Evolutionary conservation across 2,888 invertebrate species (phyloP).

Genomic region (Kryphioiulus occultus): DNA sequence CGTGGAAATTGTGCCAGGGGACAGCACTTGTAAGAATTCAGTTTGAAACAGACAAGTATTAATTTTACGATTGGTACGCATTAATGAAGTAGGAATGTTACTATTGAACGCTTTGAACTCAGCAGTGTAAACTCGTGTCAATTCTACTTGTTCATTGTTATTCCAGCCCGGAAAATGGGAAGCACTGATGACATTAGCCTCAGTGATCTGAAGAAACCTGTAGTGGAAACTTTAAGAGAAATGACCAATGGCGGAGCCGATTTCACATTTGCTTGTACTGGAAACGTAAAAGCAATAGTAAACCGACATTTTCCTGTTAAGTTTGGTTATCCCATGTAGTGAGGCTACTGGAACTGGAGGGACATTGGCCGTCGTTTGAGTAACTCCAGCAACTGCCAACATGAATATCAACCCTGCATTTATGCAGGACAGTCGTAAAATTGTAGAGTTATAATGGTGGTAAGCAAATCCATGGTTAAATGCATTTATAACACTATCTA

Average conservation of each 20-base stretch:
- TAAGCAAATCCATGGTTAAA: neutral
- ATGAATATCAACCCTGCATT: constrained; percentile 37
- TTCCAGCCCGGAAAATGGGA: constrained; percentile 46
- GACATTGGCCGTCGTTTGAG: constrained; percentile 49
- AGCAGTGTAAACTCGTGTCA: no score
- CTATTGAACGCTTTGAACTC: no score
- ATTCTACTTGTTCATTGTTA: no score
- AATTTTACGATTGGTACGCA: no score
- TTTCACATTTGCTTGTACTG: constrained; percentile 50
- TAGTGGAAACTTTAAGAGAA: constrained; percentile 17
- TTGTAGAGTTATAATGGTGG: constrained; percentile 47
- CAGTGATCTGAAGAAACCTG: constrained; percentile 27
- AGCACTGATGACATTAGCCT: constrained; percentile 41
- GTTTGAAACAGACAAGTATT: no score
- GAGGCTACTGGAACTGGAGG: constrained; percentile 32
- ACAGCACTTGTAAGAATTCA: neutral
- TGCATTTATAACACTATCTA: neutral
- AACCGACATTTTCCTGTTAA: neutral
- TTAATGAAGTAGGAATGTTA: no score
- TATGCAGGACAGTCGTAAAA: constrained; percentile 44
- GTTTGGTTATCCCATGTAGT: constrained; percentile 1
- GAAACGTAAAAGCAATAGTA: constrained; percentile 50
- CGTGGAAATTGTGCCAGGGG: constrained; percentile 42
- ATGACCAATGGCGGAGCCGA: constrained; percentile 46
- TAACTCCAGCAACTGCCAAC: constrained; percentile 31